Evolutionary conservation across 2,888 invertebrate genomes (phyloP).

Genomic region (Drosophila conformis): DNA sequence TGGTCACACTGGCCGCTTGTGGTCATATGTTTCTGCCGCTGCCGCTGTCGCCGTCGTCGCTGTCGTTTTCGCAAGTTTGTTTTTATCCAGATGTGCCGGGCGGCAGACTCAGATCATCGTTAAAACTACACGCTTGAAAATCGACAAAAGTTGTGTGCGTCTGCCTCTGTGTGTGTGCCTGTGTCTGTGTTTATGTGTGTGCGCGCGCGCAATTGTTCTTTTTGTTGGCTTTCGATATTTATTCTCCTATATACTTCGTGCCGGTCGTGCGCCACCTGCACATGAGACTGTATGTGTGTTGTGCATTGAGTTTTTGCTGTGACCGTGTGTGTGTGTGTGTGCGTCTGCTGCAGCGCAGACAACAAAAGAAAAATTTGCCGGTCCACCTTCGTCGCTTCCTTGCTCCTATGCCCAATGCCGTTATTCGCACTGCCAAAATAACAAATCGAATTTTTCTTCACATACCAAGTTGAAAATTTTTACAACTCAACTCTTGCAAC

Average conservation of each 20-base stretch:
- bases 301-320: conserved; percentile 26
- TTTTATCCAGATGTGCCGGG: conserved; percentile 57
- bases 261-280: conserved; percentile 45
- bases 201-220: conserved; percentile 57
- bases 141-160: conserved; percentile 38
- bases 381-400: conserved; percentile 49
- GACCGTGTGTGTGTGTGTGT: conserved; percentile 12
- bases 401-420: conserved; percentile 55
- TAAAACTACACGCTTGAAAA: conserved; percentile 41
- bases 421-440: conserved; percentile 78
- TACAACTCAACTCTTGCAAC: conserved; percentile 38
- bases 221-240: conserved; percentile 34
- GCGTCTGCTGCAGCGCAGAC: conserved; percentile 43
- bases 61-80: conserved; percentile 41
- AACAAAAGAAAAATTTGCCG: conserved; percentile 49
- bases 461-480: conserved; percentile 46
- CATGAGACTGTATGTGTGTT: conserved; percentile 28
- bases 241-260: conserved; percentile 44
- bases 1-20: conserved; percentile 28
- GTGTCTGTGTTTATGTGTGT: conserved; percentile 11
- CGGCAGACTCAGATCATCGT: conserved; percentile 44
- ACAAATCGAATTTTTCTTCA: conserved; percentile 51
- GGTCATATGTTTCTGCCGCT: conserved; percentile 43
- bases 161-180: conserved; percentile 29
- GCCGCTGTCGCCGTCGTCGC: conserved; percentile 22